Evolutionary conservation across 2,888 invertebrate species (phyloP), one percentile per base, ranked within the genome.

Genomic region (Stegana nigrithorax): DNA sequence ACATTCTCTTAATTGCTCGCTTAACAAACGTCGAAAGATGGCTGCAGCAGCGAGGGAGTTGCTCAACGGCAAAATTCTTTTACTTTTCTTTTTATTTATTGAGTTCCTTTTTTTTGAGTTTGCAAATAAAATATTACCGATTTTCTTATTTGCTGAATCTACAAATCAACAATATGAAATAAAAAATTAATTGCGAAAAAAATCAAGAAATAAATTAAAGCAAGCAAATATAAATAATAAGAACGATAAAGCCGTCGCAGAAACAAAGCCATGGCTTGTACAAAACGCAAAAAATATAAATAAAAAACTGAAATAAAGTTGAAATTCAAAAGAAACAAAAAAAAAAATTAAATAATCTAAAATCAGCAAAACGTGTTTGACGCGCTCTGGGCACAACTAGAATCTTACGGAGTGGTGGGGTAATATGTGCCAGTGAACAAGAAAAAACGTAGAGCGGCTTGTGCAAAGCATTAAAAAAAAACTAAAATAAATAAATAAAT

Each of bases 191-290:
- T n/a, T n/a, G n/a, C n/a, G n/a, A n/a, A n/a, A n/a, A n/a, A n/a
- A n/a, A n/a, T n/a, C n/a, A n/a, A n/a, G 39, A 23, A 65, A 58
- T 26, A 45, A 58, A 14, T 29, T 26, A 27, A 65, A 62, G 60
- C 56, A 62, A 65, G 51, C 47, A 39, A 47, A 27, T 36, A 36
- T n/a, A 10, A 36, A 36, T n/a, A 3, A 5, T 3, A 1, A 36
- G 36, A 36, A 36, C 36, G n/a, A 2, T n/a, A 36, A 36, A 36
- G n/a, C 10, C 36, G 10, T 36, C 36, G 10, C n/a, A 36, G 36
- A 44, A 44, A 12, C 47, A 47, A 47, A 47, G 25, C 6, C 47
- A 23, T 47, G 23, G 25, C 23, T 47, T 12, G 47, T 47, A 47
- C 21, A 44, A 44, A 25, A 23, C 47, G n/a, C 8, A 47, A 47